These are phyloP conservation scores for Periphyllus acericola DNA, from an alignment of 2,888 invertebrate species.

Conservation along the genomic window DNA sequence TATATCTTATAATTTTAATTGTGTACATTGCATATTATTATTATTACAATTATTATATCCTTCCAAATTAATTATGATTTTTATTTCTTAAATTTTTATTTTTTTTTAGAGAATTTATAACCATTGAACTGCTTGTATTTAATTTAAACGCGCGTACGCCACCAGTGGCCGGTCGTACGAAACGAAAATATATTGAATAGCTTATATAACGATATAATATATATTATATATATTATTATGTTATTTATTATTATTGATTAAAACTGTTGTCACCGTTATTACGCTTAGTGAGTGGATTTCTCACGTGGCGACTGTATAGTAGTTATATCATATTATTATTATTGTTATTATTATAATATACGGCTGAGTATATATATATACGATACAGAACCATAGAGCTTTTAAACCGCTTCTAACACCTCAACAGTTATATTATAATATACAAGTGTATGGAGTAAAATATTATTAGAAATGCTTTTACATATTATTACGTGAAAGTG, in stretches of 20 bases:
- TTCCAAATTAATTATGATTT: neutral
- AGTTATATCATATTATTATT: conserved; percentile 22
- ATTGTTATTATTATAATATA: conserved; percentile 15
- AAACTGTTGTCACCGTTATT: conserved; percentile 19
- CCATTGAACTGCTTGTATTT: conserved; percentile 35
- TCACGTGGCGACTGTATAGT: conserved; percentile 47
- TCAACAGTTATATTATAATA: conserved; percentile 29
- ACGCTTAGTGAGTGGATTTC: conserved; percentile 36
- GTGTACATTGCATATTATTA: conserved; percentile 54
- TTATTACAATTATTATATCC: conserved; percentile 21
- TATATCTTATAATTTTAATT: conserved; percentile 23
- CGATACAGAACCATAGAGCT: conserved; percentile 37
- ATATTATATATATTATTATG: neutral
- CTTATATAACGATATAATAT: neutral
- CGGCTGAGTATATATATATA: conserved; percentile 37
- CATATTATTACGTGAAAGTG: conserved; percentile 16
- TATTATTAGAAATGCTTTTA: conserved; percentile 53
- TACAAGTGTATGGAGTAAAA: conserved; percentile 43
- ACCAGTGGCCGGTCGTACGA: conserved; percentile 22
- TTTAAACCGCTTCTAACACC: conserved; percentile 55
- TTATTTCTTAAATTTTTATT: neutral
- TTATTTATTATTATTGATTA: conserved; percentile 27
- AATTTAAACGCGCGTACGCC: neutral
- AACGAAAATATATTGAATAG: conserved; percentile 10
- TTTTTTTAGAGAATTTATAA: conserved; percentile 11